Conservation (phyloP, 2,888 invertebrate species). For the Epinotia demarniana region DNA sequence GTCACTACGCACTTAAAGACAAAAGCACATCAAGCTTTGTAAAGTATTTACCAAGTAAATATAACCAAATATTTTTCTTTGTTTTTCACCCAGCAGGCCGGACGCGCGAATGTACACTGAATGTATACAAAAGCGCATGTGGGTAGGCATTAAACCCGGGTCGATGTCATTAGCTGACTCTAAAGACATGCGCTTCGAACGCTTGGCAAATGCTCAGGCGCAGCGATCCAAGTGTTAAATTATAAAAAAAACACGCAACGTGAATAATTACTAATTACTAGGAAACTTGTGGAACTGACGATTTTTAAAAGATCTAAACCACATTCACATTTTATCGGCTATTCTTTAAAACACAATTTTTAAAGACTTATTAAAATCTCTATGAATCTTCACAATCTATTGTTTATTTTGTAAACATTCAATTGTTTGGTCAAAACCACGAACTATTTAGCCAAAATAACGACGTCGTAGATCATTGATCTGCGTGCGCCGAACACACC, state of each 20-base stretch:
- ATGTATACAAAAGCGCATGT: conserved; percentile 60
- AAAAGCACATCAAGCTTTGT: conserved; percentile 17
- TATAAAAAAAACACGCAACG: conserved; percentile 67
- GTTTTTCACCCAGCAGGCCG: conserved; percentile 36
- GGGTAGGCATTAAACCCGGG: conserved; percentile 68
- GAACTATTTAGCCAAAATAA: conserved; percentile 3
- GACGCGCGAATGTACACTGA: conserved; percentile 49
- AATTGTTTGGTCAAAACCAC: background rate
- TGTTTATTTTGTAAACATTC: background rate
- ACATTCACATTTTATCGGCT: background rate
- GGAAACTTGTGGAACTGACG: conserved; percentile 11
- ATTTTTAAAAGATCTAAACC: conserved; percentile 47
- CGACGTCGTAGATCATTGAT: conserved; percentile 41
- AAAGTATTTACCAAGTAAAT: conserved; percentile 7
- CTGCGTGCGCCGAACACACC: conserved; percentile 68
- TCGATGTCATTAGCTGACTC: conserved; percentile 78
- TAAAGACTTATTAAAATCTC: background rate
- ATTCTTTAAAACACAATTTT: background rate
- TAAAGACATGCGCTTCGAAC: conserved; percentile 70
- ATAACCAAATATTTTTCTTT: conserved; percentile 26
- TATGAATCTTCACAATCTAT: background rate
- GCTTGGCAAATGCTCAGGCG: conserved; percentile 77
- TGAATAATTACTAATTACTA: conserved; percentile 55
- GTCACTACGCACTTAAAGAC: conserved; percentile 6
- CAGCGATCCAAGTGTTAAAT: conserved; percentile 68